A percentile compares a stretch with the other conserved stretches of the same genome.
phyloP scores from a whole-genome alignment of 2,113 vertebrate species.

The Leiothrix lutea region DNA sequence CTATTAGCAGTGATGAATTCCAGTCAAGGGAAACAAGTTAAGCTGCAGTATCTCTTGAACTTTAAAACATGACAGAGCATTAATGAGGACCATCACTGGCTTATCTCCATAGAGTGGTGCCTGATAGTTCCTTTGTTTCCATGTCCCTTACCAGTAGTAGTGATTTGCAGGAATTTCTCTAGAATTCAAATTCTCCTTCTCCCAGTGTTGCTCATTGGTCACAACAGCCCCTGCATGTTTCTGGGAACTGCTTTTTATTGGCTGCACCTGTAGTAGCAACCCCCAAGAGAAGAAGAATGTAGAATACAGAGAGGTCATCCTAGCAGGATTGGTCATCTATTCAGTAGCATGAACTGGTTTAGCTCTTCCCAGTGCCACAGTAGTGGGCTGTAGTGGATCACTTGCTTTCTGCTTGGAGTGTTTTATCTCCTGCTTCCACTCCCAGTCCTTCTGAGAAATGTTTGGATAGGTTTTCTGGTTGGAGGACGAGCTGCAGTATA shows the following conservation, averaged over 20 bases:
- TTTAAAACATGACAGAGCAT: slow-evolving; percentile 14
- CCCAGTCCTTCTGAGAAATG: neutral
- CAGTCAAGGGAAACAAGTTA: slow-evolving; percentile 11
- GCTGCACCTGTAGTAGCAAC: neutral
- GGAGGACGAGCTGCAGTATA: neutral
- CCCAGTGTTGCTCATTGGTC: neutral
- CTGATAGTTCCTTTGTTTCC: neutral
- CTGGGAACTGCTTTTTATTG: neutral
- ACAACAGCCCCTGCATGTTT: neutral
- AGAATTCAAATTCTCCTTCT: neutral
- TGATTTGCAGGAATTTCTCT: neutral
- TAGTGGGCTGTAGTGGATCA: neutral
- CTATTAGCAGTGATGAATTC: slow-evolving; percentile 33
- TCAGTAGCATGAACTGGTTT: neutral
- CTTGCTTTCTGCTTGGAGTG: neutral
- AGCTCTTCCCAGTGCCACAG: neutral
- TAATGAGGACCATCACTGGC: neutral
- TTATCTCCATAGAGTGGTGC: neutral
- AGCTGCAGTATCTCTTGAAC: slow-evolving; percentile 2
- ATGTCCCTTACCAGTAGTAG: neutral
- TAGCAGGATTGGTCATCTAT: neutral
- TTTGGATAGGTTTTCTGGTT: neutral
- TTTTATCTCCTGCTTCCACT: neutral
- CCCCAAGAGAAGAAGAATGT: neutral
- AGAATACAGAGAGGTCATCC: neutral